Evolutionary conservation across 2,888 invertebrate species (phyloP), one percentile per base, ranked within the genome.

Genomic region (Aelia acuminata): DNA sequence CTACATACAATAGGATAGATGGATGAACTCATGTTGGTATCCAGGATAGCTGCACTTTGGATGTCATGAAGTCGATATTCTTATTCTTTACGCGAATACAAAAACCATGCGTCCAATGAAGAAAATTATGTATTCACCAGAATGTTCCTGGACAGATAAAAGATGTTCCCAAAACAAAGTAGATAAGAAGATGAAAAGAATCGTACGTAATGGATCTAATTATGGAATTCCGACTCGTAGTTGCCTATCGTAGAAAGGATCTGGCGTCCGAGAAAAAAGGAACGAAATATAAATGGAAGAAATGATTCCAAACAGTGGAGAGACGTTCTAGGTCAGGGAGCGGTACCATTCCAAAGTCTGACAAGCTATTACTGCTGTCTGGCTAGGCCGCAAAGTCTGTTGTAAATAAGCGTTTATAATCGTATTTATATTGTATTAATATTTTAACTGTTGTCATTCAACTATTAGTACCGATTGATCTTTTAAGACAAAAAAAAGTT

Each of bases 191-290:
- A 8, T 7, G 53, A 53, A n/a, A 53, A 10, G 15, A 15, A 63
- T 18, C 8, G 63, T 35, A 35, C 31, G 31, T 35, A 35, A 70
- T 70, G 63, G 35, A 70, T 35, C 63, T 35, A 70, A 70, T 70
- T 70, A 70, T 70, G 35, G 63, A 70, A 70, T 70, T 18, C 63
- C 63, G 8, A 35, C 63, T 70, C 63, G 63, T 70, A 70, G 63
- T 35, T 1, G 18, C 18, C 63, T 70, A 70, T 70, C 63, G 35
- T 35, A 70, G 20, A 8, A 70, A 70, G 35, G 63, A 70, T 70
- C 63, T 70, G 35, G 26, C 63, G 63, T 31, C 18, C 63, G 31
- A 70, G 31, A 31, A 70, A 35, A 70, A 35, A 70, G 18, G 63
- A 70, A 35, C 31, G 8, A 70, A 70, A 31, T 35, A 35, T 35